These are phyloP conservation scores for Agrilus biguttatus DNA, from an alignment of 2,888 invertebrate species.

Conservation along the genomic window DNA sequence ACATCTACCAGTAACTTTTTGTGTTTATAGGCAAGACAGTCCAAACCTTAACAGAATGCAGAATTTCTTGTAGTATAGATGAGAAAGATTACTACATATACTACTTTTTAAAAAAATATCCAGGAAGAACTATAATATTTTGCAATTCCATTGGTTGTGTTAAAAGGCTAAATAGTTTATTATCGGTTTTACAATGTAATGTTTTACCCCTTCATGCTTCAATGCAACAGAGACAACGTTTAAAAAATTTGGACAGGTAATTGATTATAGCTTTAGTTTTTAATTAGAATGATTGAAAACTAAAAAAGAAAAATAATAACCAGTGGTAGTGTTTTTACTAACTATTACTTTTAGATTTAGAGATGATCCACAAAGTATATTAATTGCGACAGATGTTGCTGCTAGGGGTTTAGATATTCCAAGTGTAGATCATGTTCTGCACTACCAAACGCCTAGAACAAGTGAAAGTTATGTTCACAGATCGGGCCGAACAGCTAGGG, in stretches of 20 bases:
- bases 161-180: constrained; percentile 55
- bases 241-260: constrained; percentile 82
- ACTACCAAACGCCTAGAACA: constrained; percentile 89
- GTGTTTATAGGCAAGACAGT: constrained; percentile 50
- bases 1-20: not conserved
- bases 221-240: constrained; percentile 87
- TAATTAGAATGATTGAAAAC: constrained; percentile 5
- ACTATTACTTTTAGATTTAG: constrained; percentile 43
- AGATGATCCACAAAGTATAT: constrained; percentile 52
- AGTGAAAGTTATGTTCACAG: constrained; percentile 95
- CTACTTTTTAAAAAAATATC: constrained; percentile 73
- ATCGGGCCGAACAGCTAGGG: constrained; percentile 92
- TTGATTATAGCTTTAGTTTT: constrained; percentile 2
- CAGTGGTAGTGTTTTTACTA: not conserved
- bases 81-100: constrained; percentile 87
- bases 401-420: constrained; percentile 94
- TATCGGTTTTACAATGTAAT: constrained; percentile 52
- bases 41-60: constrained; percentile 68
- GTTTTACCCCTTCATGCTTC: constrained; percentile 71
- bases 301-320: no score
- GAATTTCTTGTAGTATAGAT: constrained; percentile 60
- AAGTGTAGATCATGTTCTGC: constrained; percentile 84
- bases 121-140: constrained; percentile 86
- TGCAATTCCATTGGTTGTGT: constrained; percentile 91
- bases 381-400: constrained; percentile 94